Evolutionary conservation across 2,797 vertebrate species (phyloP).

Genomic region (Enteromius unitaeniatus): DNA sequence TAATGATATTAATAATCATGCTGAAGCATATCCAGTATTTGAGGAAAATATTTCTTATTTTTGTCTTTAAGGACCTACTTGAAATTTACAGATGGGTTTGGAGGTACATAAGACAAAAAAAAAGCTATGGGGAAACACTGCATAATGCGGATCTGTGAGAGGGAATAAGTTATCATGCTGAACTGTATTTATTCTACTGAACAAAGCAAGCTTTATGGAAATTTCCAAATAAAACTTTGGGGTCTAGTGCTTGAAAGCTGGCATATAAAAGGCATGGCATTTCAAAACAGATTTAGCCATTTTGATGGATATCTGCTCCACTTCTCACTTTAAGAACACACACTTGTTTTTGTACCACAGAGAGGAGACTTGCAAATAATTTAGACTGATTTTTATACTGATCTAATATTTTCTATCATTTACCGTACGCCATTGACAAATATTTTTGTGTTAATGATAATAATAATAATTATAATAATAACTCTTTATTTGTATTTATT

Average conservation of each 20-base stretch:
- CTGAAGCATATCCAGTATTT: neutral
- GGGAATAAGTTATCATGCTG: slow-evolving; percentile 4
- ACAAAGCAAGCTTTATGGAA: neutral
- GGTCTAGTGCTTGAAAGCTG: slow-evolving; percentile 2
- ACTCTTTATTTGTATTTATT: too few species aligned
- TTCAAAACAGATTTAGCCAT: slow-evolving; percentile 31
- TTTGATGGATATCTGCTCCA: slow-evolving; percentile 33
- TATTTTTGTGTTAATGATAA: neutral
- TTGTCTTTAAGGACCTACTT: neutral
- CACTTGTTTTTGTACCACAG: neutral
- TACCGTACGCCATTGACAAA: neutral
- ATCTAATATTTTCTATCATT: neutral
- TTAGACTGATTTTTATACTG: neutral
- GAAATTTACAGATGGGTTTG: neutral
- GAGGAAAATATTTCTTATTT: slow-evolving; percentile 1
- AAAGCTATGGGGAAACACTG: neutral
- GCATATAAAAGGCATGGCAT: slow-evolving; percentile 33
- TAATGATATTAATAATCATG: neutral
- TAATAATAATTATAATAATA: too few species aligned
- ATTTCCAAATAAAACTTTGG: neutral
- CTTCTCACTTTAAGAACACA: neutral
- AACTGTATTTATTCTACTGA: slow-evolving; percentile 22
- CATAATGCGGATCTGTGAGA: neutral
- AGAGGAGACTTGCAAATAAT: neutral
- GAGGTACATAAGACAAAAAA: neutral